Conservation (phyloP, 1,140 invertebrate species). For the fruit fly (Drosophila melanogaster) region Release_6_plus_ISO1_MT NC_004354.4:18358001-18358500, state of each 20-base stretch:
- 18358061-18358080: conserved; percentile 6
- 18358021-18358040: conserved; percentile 43
- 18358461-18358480: conserved; percentile 14
- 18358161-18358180: conserved; percentile 38
- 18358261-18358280: conserved; percentile 29
- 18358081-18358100: conserved; percentile 37
- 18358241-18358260: conserved; percentile 14
- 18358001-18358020: conserved; percentile 41
- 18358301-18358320: conserved; percentile 1
- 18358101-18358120: conserved; percentile 9
- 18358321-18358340: background rate
- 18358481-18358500: conserved; percentile 25
- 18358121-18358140: conserved; percentile 49
- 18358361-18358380: conserved; percentile 48
- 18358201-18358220: conserved; percentile 16
- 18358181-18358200: conserved; percentile 53
- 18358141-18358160: conserved; percentile 73
- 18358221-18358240: conserved; percentile 2
- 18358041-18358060: conserved; percentile 37
- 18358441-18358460: conserved; percentile 5
- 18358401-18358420: conserved; percentile 38
- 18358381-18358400: conserved; percentile 53
- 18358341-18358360: conserved; percentile 9
- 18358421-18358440: conserved; percentile 15
- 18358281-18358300: background rate